These are phyloP conservation scores for Furnarius figulus DNA, from an alignment of 2,113 vertebrate genomes.

Conservation along the genomic window DNA sequence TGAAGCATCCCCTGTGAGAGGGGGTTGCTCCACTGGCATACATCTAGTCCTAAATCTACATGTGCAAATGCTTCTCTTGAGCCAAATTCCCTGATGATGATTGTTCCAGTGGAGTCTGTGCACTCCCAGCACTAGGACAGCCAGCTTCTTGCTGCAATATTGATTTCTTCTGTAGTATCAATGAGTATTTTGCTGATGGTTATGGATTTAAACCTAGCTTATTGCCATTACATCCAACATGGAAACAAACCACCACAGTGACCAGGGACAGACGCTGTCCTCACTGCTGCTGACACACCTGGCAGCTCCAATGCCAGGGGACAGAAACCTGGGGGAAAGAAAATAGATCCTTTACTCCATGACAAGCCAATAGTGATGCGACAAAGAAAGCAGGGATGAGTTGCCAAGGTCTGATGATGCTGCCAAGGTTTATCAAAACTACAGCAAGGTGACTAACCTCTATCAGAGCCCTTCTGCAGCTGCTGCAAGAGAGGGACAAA, in stretches of 20 bases:
- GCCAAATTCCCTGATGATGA: not conserved
- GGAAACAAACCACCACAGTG: not conserved
- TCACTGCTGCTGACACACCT: not conserved
- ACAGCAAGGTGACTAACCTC: not conserved
- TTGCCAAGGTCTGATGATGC: not conserved
- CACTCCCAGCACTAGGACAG: not conserved
- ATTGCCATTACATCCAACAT: not conserved
- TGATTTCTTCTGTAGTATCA: not conserved
- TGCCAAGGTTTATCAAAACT: not conserved
- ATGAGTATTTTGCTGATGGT: not conserved
- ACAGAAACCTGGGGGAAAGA: not conserved
- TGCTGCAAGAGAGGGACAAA: not conserved
- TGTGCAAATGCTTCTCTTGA: not conserved
- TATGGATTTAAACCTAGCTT: not conserved
- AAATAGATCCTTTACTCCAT: not conserved
- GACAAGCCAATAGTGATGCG: constrained; percentile 17
- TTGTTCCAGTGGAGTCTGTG: not conserved
- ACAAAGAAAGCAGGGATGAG: not conserved
- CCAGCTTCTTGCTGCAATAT: not conserved
- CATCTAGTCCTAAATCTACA: not conserved
- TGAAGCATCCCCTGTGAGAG: not conserved
- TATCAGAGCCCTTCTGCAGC: not conserved
- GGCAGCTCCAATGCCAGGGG: not conserved
- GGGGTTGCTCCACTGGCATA: not conserved
- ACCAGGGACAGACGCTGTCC: not conserved